Evolutionary conservation across 2,888 invertebrate species (phyloP), one percentile per base, ranked within the genome.

Genomic region (Minunthozetes semirufus): DNA sequence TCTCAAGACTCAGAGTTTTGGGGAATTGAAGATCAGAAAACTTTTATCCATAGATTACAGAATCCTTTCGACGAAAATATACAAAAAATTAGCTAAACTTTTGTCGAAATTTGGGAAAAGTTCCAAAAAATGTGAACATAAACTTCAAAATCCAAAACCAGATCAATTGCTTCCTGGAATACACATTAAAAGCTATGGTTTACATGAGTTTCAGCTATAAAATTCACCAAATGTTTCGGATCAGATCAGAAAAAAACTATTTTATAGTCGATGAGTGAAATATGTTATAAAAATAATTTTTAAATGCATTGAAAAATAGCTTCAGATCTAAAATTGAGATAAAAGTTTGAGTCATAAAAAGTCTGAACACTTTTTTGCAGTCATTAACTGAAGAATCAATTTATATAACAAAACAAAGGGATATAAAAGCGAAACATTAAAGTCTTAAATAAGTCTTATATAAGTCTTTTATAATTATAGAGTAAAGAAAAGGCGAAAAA

Each of bases 101-200:
- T 59, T 59, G n/a, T 53, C 22, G 53, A 59, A 13, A 19, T 59
- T 59, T 59, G 27, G 59, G 59, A 59, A 59, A 59, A 19, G 59
- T 19, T 17, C 59, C 59, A 59, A 59, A 25, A 27, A 11, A 27
- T 27, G 25, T 6, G 17, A 1, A n/a, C 15, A 22, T 59, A 59
- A 15, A 27, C 13, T 27, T n/a, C 27, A 17, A 19, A 59, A 22
- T 27, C 27, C 8, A 19, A 50, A 50, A 50, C n/a, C 50, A 50
- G 19, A 50, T 19, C 50, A 19, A 50, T 50, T 19, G n/a, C 50
- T 50, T 50, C 50, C 50, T 50, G 50, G 19, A 50, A 50, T n/a
- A n/a, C 50, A 50, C 50, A 19, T 9, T 50, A 19, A 50, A 13
- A 50, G 50, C 42, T n/a, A n/a, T 19, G 19, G n/a, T 50, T n/a